Conservation (phyloP, 2,797 vertebrate genomes). For the Poecilia velifera region DNA sequence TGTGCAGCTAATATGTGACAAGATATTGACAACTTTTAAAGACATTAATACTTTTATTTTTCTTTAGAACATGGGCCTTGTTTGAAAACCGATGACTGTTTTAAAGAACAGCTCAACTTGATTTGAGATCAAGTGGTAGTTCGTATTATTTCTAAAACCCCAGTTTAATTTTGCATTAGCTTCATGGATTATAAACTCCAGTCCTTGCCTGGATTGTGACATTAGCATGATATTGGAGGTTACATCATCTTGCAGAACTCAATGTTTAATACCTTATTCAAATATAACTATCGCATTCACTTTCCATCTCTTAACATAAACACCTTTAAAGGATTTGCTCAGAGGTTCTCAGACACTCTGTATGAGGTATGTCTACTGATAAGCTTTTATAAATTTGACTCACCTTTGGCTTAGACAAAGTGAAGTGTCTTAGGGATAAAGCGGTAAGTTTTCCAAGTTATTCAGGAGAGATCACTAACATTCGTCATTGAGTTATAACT, state of each 20-base stretch:
- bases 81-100: neutral
- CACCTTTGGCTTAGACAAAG: neutral
- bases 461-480: neutral
- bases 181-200: neutral
- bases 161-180: neutral
- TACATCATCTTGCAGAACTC: conserved; percentile 17
- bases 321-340: conserved; percentile 45
- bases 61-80: neutral
- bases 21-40: neutral
- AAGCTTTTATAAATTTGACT: conserved; percentile 40
- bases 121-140: neutral
- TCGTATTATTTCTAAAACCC: neutral
- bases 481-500: neutral
- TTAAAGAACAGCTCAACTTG: neutral
- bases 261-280: conserved; percentile 36
- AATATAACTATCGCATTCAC: conserved; percentile 18
- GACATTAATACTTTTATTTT: neutral
- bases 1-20: neutral
- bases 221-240: neutral
- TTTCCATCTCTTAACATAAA: conserved; percentile 43
- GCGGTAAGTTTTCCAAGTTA: neutral
- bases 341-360: conserved; percentile 28
- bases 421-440: too few species aligned
- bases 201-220: neutral
- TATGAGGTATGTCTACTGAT: conserved; percentile 32